A percentile compares a stretch with the other conserved stretches of the same genome.
Conservation (phyloP, 2,797 vertebrate species). For the Chaetodon trifasciatus region DNA sequence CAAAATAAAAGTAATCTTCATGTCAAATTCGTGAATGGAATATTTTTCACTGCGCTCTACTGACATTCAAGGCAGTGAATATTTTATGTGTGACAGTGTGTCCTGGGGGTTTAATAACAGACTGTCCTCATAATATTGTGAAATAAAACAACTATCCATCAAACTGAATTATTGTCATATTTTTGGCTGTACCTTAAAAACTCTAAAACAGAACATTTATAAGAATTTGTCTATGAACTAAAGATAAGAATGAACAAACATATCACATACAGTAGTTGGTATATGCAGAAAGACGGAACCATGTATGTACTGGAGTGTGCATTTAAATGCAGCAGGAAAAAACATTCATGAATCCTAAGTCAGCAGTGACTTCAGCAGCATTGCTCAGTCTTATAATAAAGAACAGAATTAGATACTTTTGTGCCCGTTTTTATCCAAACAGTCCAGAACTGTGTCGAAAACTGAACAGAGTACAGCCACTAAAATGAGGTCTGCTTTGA, state of each 20-base stretch:
- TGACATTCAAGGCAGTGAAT: not conserved
- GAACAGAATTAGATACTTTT: slow-evolving; percentile 48
- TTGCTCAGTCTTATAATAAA: slow-evolving; percentile 14
- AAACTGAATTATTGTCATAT: not conserved
- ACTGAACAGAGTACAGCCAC: slow-evolving; percentile 42
- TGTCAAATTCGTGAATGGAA: not conserved
- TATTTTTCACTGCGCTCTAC: not conserved
- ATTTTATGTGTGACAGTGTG: not conserved
- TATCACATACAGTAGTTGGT: not conserved
- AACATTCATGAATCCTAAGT: slow-evolving; percentile 39
- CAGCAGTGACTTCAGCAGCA: not conserved
- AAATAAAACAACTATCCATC: slow-evolving; percentile 1
- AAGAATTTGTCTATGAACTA: not conserved
- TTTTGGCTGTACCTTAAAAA: slow-evolving; percentile 2
- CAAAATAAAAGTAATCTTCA: slow-evolving; percentile 1
- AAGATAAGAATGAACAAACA: slow-evolving; percentile 4
- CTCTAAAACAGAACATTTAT: not conserved
- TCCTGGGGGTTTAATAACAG: not conserved
- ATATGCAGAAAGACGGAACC: slow-evolving; percentile 38
- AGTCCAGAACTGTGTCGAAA: slow-evolving; percentile 22
- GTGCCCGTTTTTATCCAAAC: slow-evolving; percentile 36
- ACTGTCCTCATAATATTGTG: not conserved
- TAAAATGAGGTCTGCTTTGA: slow-evolving; percentile 52
- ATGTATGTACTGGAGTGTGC: slow-evolving; percentile 26
- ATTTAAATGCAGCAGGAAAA: slow-evolving; percentile 53